A percentile compares a stretch with the other conserved stretches of the same genome.
Evolutionary conservation across 2,113 vertebrate species (phyloP).

Genomic region (Halcyon senegalensis): DNA sequence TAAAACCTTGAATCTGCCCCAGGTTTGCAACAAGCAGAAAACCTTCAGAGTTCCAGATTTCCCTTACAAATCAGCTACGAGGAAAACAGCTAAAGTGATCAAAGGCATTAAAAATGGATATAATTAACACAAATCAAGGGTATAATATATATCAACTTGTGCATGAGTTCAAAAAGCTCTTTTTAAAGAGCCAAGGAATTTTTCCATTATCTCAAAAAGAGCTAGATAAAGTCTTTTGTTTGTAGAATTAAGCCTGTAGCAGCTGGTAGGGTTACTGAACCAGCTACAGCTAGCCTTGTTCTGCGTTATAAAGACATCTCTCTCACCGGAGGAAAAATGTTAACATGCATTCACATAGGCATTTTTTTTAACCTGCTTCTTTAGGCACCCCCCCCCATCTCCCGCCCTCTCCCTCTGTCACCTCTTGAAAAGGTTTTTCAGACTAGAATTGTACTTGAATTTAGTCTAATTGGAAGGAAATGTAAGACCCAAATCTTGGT

Average conservation of each 20-base stretch:
- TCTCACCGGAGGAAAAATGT: not conserved
- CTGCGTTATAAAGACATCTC: conserved; percentile 29
- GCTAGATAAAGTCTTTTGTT: not conserved
- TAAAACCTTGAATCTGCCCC: not conserved
- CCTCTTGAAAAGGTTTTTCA: conserved; percentile 52
- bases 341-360: not conserved
- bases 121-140: conserved; percentile 26
- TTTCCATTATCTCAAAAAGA: conserved; percentile 28
- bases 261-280: conserved; percentile 37
- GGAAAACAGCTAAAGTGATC: not conserved
- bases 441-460: not conserved
- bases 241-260: conserved; percentile 21
- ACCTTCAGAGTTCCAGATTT: not conserved
- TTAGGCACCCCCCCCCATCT: not conserved
- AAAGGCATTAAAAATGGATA: conserved; percentile 24
- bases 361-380: conserved; percentile 35
- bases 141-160: not conserved
- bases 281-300: conserved; percentile 17
- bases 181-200: conserved; percentile 13
- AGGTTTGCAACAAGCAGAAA: not conserved
- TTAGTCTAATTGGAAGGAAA: conserved; percentile 53
- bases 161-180: conserved; percentile 6
- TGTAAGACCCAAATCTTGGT: conserved; percentile 49
- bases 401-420: not conserved
- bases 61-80: not conserved